Percentiles rank a stretch among this genome's conserved stretches.
phyloP scores from a whole-genome alignment of 2,113 vertebrate genomes.

The Pholis gunnellus region DNA sequence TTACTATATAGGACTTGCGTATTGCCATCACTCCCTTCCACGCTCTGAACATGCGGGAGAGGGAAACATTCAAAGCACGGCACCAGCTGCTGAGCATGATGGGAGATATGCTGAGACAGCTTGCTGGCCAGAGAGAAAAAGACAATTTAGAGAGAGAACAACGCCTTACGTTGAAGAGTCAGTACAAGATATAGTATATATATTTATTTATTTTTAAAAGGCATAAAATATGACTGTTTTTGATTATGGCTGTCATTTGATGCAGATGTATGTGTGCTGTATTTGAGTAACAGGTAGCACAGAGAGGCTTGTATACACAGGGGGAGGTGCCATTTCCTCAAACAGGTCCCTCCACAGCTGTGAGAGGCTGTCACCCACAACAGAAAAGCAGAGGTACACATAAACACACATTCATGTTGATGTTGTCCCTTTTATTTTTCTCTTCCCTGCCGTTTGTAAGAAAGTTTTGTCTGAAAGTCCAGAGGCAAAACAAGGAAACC shows the following conservation, averaged over 20 bases:
- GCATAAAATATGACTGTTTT: background rate
- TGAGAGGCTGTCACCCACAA: background rate
- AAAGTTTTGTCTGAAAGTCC: background rate
- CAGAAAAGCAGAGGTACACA: conserved; percentile 27
- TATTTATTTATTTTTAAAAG: background rate
- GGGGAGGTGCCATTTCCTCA: conserved; percentile 14
- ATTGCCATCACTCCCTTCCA: conserved; percentile 85
- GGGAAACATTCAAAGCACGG: conserved; percentile 75
- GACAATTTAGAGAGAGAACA: conserved; percentile 30
- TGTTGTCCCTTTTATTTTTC: background rate
- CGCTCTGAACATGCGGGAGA: conserved; percentile 73
- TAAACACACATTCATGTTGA: background rate
- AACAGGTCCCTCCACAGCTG: background rate
- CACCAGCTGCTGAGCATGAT: conserved; percentile 81
- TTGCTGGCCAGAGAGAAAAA: conserved; percentile 60
- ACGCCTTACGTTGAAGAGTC: background rate
- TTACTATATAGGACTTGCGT: conserved; percentile 78
- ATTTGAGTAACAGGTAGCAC: background rate
- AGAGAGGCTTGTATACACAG: too few relatives aligned
- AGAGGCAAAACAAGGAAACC: background rate
- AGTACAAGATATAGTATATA: background rate
- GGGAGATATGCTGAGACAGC: conserved; percentile 75
- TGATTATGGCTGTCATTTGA: background rate
- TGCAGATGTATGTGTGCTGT: background rate
- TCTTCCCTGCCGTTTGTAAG: background rate